phyloP scores from a whole-genome alignment of 2,888 invertebrate genomes.

The Cremastobaeus sp. region DNA sequence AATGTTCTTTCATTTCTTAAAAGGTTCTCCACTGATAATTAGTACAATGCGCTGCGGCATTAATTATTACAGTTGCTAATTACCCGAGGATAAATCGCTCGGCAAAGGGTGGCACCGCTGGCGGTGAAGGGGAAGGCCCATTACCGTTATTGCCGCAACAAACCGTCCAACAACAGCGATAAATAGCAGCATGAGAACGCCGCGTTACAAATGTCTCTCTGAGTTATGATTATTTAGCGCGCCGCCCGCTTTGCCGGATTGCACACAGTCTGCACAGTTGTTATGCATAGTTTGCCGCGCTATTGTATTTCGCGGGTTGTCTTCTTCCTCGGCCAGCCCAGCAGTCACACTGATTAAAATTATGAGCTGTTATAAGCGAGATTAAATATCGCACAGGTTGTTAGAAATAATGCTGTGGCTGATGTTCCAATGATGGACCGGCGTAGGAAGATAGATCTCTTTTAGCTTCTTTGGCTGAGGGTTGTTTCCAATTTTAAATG shows the following conservation, averaged over 20 bases:
- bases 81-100: conserved; percentile 78
- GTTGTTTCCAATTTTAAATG: no score
- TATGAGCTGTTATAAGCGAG: conserved; percentile 48
- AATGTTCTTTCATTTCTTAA: conserved; percentile 79
- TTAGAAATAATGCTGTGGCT: not conserved
- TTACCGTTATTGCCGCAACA: conserved; percentile 78
- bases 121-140: conserved; percentile 69
- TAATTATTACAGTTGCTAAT: conserved; percentile 78
- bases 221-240: conserved; percentile 73
- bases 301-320: conserved; percentile 51
- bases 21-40: conserved; percentile 78
- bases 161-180: conserved; percentile 77
- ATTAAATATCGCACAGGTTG: conserved; percentile 50
- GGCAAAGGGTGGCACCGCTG: conserved; percentile 66
- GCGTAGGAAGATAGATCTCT: conserved; percentile 8
- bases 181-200: conserved; percentile 71
- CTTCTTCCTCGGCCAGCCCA: conserved; percentile 24
- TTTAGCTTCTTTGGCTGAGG: no score
- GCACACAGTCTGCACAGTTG: conserved; percentile 48
- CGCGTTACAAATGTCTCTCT: conserved; percentile 72
- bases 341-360: conserved; percentile 52
- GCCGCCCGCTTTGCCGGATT: conserved; percentile 51
- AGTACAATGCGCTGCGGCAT: conserved; percentile 78
- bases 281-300: conserved; percentile 51
- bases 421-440: conserved; percentile 8